phyloP scores from a whole-genome alignment of 2,888 invertebrate species.

The Polia nebulosa region DNA sequence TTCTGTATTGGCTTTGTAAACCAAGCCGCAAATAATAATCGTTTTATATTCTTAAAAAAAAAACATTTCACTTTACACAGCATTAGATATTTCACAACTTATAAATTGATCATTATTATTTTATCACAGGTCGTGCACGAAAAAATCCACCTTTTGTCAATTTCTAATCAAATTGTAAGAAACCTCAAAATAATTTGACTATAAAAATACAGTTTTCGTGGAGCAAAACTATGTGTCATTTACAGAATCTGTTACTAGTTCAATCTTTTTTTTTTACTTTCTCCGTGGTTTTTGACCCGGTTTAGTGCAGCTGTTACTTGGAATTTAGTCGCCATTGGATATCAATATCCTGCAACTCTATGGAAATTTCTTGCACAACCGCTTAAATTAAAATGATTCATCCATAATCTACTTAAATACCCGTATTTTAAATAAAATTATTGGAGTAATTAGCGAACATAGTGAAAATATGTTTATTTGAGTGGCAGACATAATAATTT shows the following conservation, averaged over 20 bases:
- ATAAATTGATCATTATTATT: constrained; percentile 45
- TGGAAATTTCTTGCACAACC: background rate
- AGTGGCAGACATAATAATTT: constrained; percentile 9
- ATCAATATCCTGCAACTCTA: background rate
- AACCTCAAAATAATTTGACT: background rate
- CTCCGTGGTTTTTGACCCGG: background rate
- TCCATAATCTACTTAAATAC: constrained; percentile 63
- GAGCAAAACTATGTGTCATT: background rate
- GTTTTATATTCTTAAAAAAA: constrained; percentile 21
- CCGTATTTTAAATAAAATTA: constrained; percentile 57
- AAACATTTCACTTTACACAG: constrained; percentile 42
- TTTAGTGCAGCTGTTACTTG: background rate
- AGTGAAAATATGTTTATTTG: constrained; percentile 21
- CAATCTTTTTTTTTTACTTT: background rate
- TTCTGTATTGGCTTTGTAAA: constrained; percentile 12
- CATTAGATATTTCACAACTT: constrained; percentile 47
- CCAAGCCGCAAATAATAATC: constrained; percentile 12
- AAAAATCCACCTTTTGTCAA: background rate
- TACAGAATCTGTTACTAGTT: background rate
- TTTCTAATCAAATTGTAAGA: background rate
- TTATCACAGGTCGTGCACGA: constrained; percentile 5
- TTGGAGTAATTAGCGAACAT: constrained; percentile 24
- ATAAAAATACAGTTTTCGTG: background rate
- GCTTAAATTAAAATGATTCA: constrained; percentile 36
- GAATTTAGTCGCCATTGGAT: background rate